phyloP scores from a whole-genome alignment of 2,797 vertebrate genomes.

The Heteromormyrus szaboi region DNA sequence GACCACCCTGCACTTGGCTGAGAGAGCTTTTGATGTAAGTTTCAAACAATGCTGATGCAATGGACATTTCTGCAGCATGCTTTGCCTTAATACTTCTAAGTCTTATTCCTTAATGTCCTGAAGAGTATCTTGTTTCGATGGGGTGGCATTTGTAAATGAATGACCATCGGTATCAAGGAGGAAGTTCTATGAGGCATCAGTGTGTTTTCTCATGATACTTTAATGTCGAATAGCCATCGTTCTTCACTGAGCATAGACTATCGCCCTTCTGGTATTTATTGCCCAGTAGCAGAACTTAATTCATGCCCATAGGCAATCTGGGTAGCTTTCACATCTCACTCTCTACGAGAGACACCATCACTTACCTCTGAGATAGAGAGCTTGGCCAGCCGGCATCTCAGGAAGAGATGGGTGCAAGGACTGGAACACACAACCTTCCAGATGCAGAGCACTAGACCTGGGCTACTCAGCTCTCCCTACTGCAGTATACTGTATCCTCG shows the following conservation, averaged over 20 bases:
- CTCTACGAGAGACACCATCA: neutral
- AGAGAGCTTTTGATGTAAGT: constrained; percentile 77
- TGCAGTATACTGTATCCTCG: neutral
- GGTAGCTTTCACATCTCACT: neutral
- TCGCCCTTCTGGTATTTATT: neutral
- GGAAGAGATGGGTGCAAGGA: neutral
- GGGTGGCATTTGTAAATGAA: neutral
- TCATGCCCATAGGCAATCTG: neutral
- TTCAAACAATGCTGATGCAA: neutral
- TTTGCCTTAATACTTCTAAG: neutral
- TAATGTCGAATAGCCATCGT: neutral
- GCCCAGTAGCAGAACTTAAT: neutral
- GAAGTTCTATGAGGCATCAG: neutral
- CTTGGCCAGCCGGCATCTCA: neutral
- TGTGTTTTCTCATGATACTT: neutral
- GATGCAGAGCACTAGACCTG: neutral
- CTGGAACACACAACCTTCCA: neutral
- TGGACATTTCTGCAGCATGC: neutral
- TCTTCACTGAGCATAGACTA: neutral
- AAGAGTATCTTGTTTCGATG: neutral
- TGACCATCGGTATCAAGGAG: neutral
- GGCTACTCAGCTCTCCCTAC: neutral
- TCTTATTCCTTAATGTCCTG: neutral
- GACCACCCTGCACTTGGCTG: constrained; percentile 69
- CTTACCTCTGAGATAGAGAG: neutral